phyloP scores from a whole-genome alignment of 2,888 invertebrate species.

The Sphaerophoria taeniata region DNA sequence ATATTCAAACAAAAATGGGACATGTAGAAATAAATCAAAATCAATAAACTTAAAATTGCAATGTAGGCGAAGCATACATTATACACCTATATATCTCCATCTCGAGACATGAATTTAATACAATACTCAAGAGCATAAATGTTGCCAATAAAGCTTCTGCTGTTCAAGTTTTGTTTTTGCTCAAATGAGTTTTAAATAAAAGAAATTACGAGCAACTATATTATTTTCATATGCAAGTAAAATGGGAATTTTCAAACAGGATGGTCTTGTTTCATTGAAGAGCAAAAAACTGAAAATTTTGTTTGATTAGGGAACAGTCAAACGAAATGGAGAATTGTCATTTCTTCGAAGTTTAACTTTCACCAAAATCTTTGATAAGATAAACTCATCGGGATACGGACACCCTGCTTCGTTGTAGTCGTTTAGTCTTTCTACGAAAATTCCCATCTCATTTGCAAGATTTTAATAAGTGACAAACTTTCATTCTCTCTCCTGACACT shows the following conservation, averaged over 20 bases:
- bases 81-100: background rate
- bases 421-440: background rate
- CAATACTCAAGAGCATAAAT: too few relatives aligned
- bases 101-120: too few relatives aligned
- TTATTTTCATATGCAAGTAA: constrained; percentile 6
- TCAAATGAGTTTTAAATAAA: constrained; percentile 27
- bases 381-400: background rate
- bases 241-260: too few relatives aligned
- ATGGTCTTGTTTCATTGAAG: too few relatives aligned
- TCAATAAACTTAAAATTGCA: constrained; percentile 43
- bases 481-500: constrained; percentile 13
- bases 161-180: constrained; percentile 39
- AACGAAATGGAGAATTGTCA: too few relatives aligned
- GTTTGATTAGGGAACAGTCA: too few relatives aligned
- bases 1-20: constrained; percentile 52
- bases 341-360: too few relatives aligned
- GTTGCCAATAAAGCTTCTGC: background rate
- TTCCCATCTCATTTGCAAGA: constrained; percentile 22
- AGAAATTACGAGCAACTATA: background rate
- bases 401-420: background rate
- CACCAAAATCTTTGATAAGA: too few relatives aligned
- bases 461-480: constrained; percentile 69
- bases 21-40: constrained; percentile 71
- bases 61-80: background rate
- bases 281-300: too few relatives aligned